Evolutionary conservation across 2,888 invertebrate species (phyloP).

Genomic region (Neocrepidodera transversa): DNA sequence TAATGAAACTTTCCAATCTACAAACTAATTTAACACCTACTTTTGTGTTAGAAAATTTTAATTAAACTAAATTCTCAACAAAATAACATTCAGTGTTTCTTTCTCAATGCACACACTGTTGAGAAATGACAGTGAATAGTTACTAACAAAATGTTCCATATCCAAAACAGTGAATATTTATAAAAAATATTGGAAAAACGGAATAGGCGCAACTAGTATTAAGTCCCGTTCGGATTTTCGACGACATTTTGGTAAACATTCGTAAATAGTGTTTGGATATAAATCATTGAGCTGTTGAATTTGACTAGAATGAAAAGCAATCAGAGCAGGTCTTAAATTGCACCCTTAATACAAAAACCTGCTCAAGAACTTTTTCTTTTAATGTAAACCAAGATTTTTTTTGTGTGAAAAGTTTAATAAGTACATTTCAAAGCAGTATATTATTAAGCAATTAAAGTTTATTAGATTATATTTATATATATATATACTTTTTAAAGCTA

Average conservation of each 20-base stretch:
- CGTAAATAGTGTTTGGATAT: slow-evolving; percentile 45
- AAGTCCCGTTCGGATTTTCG: slow-evolving; percentile 38
- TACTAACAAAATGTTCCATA: slow-evolving; percentile 16
- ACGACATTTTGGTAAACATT: slow-evolving; percentile 47
- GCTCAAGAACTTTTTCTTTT: slow-evolving; percentile 28
- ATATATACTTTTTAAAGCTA: slow-evolving; percentile 48
- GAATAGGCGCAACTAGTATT: slow-evolving; percentile 37
- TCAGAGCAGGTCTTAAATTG: slow-evolving; percentile 26
- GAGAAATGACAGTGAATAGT: slow-evolving; percentile 54
- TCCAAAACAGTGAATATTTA: slow-evolving; percentile 27
- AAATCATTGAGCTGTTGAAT: slow-evolving; percentile 48
- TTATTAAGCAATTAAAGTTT: slow-evolving; percentile 38
- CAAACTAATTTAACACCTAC: slow-evolving; percentile 41
- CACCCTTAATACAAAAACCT: slow-evolving; percentile 36
- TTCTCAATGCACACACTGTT: slow-evolving; percentile 49
- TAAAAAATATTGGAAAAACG: slow-evolving; percentile 24
- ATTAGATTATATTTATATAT: slow-evolving; percentile 31
- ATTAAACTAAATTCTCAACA: slow-evolving; percentile 34
- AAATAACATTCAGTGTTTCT: slow-evolving; percentile 51
- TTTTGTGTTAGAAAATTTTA: slow-evolving; percentile 43
- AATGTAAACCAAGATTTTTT: slow-evolving; percentile 18
- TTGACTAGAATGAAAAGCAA: slow-evolving; percentile 32
- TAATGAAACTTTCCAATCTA: slow-evolving; percentile 56
- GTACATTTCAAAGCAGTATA: slow-evolving; percentile 45
- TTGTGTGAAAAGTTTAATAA: slow-evolving; percentile 42